Evolutionary conservation across 1,140 invertebrate genomes (phyloP).

Genomic region (Sminthurinus signatus): DNA sequence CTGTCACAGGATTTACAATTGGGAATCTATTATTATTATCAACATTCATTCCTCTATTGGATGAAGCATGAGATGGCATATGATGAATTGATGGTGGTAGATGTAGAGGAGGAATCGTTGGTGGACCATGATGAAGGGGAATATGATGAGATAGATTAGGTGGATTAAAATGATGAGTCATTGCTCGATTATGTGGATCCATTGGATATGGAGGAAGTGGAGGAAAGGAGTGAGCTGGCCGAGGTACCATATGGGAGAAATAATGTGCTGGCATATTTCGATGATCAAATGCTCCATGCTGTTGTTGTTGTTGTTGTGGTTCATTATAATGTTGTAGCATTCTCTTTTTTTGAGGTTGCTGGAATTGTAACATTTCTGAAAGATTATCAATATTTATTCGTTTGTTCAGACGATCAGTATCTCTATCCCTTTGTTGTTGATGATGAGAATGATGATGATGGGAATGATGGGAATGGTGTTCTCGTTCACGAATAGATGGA

Average conservation of each 20-base stretch:
- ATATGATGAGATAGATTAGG: background rate
- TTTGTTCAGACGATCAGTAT: no score
- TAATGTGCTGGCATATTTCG: background rate
- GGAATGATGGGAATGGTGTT: conserved; percentile 1
- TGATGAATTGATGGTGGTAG: background rate
- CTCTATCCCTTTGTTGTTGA: no score
- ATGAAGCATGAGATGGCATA: background rate
- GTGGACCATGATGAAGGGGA: background rate
- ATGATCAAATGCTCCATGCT: background rate
- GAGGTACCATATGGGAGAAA: no score
- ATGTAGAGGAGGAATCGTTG: background rate
- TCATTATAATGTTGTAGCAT: no score
- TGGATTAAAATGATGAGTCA: no score
- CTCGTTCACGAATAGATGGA: no score
- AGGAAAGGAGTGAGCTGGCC: no score
- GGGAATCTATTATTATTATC: background rate
- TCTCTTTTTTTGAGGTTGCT: no score
- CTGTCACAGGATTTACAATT: background rate
- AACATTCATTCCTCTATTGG: background rate
- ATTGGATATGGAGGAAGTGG: no score
- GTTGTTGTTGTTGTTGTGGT: background rate
- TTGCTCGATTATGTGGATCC: no score
- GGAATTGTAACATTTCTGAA: no score
- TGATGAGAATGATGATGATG: background rate
- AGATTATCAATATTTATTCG: no score